These are phyloP conservation scores for Baronia brevicornis DNA, from an alignment of 2,888 invertebrate species.

Conservation along the genomic window DNA sequence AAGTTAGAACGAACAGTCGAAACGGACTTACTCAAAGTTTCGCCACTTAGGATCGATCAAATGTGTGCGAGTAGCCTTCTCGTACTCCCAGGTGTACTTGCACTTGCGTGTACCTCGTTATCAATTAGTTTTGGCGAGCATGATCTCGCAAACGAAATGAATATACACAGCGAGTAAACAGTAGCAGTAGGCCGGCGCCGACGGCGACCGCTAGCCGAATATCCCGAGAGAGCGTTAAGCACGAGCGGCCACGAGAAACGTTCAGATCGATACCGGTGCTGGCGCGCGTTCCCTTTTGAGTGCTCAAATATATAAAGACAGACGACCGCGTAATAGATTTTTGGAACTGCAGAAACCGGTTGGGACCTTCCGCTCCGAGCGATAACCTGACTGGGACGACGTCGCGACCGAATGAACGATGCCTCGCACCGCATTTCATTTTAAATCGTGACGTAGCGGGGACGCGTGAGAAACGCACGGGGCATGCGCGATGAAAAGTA, in stretches of 20 bases:
- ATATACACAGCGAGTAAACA: constrained; percentile 60
- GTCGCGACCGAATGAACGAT: constrained; percentile 37
- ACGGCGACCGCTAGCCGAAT: constrained; percentile 67
- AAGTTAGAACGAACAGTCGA: constrained; percentile 28
- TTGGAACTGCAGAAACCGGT: constrained; percentile 26
- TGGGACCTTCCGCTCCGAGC: constrained; percentile 32
- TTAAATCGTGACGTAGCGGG: constrained; percentile 56
- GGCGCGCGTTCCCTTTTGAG: constrained; percentile 57
- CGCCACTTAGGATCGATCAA: constrained; percentile 35
- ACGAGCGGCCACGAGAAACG: constrained; percentile 57
- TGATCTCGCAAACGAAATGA: constrained; percentile 59
- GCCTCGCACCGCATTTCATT: constrained; percentile 49
- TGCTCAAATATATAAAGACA: constrained; percentile 39
- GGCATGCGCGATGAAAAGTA: constrained; percentile 58
- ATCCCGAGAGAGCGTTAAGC: constrained; percentile 65
- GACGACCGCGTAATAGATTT: constrained; percentile 28
- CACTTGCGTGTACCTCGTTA: constrained; percentile 48
- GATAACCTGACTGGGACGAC: constrained; percentile 35
- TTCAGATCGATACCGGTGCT: constrained; percentile 64
- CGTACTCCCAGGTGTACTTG: constrained; percentile 34
- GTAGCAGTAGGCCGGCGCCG: constrained; percentile 68
- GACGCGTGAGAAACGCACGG: constrained; percentile 45
- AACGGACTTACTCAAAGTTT: constrained; percentile 29
- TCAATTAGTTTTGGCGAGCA: constrained; percentile 58
- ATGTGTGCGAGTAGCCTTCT: constrained; percentile 26